These are phyloP conservation scores for Cremastobaeus sp. DNA, from an alignment of 2,888 invertebrate genomes.

Conservation along the genomic window DNA sequence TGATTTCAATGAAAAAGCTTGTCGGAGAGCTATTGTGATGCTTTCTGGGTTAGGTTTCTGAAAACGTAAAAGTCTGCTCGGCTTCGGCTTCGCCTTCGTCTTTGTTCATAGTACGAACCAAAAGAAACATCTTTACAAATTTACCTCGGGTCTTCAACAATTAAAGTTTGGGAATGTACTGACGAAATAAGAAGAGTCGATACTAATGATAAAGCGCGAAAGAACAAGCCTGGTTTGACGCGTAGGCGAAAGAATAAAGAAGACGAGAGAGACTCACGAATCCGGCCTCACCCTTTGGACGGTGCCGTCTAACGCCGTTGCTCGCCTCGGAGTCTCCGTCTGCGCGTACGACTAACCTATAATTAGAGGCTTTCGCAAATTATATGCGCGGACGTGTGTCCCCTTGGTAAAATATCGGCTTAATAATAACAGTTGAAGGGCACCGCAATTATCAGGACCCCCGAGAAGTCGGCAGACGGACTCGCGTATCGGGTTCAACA, in stretches of 20 bases:
- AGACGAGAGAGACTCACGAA: constrained; percentile 59
- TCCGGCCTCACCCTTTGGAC: constrained; percentile 70
- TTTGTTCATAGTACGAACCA: constrained; percentile 3
- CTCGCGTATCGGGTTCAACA: constrained; percentile 58
- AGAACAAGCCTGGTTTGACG: constrained; percentile 69
- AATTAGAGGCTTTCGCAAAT: constrained; percentile 78
- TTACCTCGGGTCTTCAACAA: constrained; percentile 43
- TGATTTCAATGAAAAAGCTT: too few species aligned
- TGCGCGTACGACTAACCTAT: constrained; percentile 72
- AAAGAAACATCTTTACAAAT: constrained; percentile 31
- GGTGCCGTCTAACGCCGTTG: constrained; percentile 68
- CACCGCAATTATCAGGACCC: constrained; percentile 77
- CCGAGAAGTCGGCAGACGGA: constrained; percentile 66
- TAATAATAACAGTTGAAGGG: constrained; percentile 79
- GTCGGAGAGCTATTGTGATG: too few species aligned
- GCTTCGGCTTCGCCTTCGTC: constrained; percentile 1
- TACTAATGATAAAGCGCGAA: constrained; percentile 73
- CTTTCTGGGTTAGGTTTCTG: background rate
- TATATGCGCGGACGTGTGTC: constrained; percentile 78
- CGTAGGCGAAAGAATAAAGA: constrained; percentile 74
- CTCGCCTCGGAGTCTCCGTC: constrained; percentile 61
- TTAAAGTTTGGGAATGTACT: constrained; percentile 56
- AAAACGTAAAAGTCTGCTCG: constrained; percentile 17
- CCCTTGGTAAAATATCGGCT: constrained; percentile 78
- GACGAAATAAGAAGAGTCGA: constrained; percentile 61